These are phyloP conservation scores for Colletes collaris DNA, from an alignment of 2,888 invertebrate genomes.

Conservation along the genomic window DNA sequence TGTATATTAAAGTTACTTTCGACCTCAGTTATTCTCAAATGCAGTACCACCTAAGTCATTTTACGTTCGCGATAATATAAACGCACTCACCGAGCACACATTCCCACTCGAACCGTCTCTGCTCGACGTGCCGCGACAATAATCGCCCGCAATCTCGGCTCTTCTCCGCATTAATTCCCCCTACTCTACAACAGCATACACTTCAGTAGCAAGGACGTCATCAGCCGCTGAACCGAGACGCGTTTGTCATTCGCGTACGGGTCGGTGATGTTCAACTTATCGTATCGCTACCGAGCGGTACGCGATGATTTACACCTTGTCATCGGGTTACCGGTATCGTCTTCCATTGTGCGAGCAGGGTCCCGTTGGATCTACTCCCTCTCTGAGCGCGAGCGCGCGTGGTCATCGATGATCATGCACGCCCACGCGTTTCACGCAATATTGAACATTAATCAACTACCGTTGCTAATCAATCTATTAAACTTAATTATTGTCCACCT, in stretches of 20 bases:
- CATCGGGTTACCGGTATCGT: slow-evolving; percentile 58
- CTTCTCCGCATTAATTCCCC: slow-evolving; percentile 34
- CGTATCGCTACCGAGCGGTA: slow-evolving; percentile 43
- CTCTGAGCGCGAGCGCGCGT: no score
- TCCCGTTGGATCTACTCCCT: slow-evolving; percentile 28
- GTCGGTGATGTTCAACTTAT: slow-evolving; percentile 53
- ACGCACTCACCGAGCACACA: background rate
- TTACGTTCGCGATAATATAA: no score
- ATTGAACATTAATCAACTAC: no score
- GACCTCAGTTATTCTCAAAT: no score
- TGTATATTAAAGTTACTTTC: no score
- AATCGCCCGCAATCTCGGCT: slow-evolving; percentile 20
- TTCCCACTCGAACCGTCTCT: background rate
- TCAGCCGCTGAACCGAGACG: slow-evolving; percentile 37
- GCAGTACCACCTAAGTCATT: no score
- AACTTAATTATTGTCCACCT: no score
- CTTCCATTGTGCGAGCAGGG: slow-evolving; percentile 51
- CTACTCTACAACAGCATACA: slow-evolving; percentile 14
- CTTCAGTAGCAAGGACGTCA: slow-evolving; percentile 17
- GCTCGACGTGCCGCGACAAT: slow-evolving; percentile 16
- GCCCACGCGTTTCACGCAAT: slow-evolving; percentile 1
- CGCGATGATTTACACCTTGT: slow-evolving; percentile 68
- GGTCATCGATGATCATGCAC: background rate
- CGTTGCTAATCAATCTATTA: no score
- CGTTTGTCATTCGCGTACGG: slow-evolving; percentile 52